Evolutionary conservation across 2,888 invertebrate genomes (phyloP).

Genomic region (Polia nebulosa): DNA sequence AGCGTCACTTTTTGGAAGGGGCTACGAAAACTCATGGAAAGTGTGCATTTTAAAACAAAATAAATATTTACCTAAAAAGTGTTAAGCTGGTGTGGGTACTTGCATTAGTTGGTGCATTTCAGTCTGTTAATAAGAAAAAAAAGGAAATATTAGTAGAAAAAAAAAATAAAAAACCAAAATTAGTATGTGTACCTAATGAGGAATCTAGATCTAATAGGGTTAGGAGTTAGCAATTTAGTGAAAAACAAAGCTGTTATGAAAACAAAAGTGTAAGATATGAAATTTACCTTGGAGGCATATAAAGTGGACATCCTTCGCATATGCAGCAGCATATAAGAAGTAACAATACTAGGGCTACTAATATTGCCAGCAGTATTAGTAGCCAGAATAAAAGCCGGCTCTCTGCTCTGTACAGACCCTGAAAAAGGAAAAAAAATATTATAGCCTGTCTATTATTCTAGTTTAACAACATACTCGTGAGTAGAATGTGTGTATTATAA

Average conservation of each 20-base stretch:
- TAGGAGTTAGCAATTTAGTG: slow-evolving; percentile 57
- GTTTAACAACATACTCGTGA: not conserved
- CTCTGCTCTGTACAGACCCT: slow-evolving; percentile 94
- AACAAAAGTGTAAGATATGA: slow-evolving; percentile 13
- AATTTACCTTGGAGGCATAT: slow-evolving; percentile 93
- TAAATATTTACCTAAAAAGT: slow-evolving; percentile 80
- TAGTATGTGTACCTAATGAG: slow-evolving; percentile 51
- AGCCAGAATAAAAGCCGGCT: slow-evolving; percentile 95
- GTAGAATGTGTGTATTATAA: not conserved
- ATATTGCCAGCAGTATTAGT: slow-evolving; percentile 93
- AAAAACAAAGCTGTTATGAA: slow-evolving; percentile 45
- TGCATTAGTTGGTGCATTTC: slow-evolving; percentile 85
- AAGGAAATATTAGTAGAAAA: slow-evolving; percentile 71
- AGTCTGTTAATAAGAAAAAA: slow-evolving; percentile 83
- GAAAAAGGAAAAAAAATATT: slow-evolving; percentile 75
- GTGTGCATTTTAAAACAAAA: slow-evolving; percentile 55
- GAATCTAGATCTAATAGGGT: slow-evolving; percentile 37
- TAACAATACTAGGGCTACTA: slow-evolving; percentile 93
- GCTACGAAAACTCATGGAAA: slow-evolving; percentile 15
- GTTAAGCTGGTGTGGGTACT: slow-evolving; percentile 80
- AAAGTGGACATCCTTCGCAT: slow-evolving; percentile 96
- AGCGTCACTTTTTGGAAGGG: slow-evolving; percentile 15
- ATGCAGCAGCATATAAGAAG: slow-evolving; percentile 95
- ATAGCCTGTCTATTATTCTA: not conserved
- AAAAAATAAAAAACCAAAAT: slow-evolving; percentile 47